Evolutionary conservation across 2,888 invertebrate species (phyloP).

Genomic region (Subacronicta megacephala): DNA sequence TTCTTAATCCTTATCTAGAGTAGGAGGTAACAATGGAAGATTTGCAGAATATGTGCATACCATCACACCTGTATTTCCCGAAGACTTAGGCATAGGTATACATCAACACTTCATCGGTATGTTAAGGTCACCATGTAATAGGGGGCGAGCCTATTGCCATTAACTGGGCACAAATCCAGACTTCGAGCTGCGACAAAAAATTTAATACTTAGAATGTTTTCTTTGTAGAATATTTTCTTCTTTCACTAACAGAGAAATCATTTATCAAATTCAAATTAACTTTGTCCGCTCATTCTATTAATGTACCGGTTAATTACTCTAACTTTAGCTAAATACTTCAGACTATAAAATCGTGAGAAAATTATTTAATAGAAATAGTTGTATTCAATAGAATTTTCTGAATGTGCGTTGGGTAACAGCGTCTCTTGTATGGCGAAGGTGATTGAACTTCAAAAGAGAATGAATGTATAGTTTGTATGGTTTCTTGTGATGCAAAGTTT

Average conservation of each 20-base stretch:
- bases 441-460: constrained; percentile 33
- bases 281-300: not conserved
- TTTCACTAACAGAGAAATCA: not conserved
- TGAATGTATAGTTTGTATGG: constrained; percentile 7
- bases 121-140: too few relatives aligned
- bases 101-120: too few relatives aligned
- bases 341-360: constrained; percentile 28
- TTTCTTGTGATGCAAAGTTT: constrained; percentile 12
- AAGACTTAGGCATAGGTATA: too few relatives aligned
- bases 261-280: not conserved
- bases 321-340: constrained; percentile 14
- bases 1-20: not conserved
- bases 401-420: constrained; percentile 16
- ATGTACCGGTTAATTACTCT: constrained; percentile 18
- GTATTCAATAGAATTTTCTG: constrained; percentile 35
- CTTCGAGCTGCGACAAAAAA: too few relatives aligned
- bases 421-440: constrained; percentile 22
- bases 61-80: too few relatives aligned
- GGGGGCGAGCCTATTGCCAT: too few relatives aligned
- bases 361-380: constrained; percentile 24
- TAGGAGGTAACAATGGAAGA: not conserved
- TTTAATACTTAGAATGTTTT: too few relatives aligned
- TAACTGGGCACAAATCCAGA: too few relatives aligned
- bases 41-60: too few relatives aligned
- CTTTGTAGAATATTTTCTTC: too few relatives aligned